A percentile compares a stretch with the other conserved stretches of the same genome.
Evolutionary conservation across 2,888 invertebrate genomes (phyloP).

Genomic region (Watsonalla binaria): DNA sequence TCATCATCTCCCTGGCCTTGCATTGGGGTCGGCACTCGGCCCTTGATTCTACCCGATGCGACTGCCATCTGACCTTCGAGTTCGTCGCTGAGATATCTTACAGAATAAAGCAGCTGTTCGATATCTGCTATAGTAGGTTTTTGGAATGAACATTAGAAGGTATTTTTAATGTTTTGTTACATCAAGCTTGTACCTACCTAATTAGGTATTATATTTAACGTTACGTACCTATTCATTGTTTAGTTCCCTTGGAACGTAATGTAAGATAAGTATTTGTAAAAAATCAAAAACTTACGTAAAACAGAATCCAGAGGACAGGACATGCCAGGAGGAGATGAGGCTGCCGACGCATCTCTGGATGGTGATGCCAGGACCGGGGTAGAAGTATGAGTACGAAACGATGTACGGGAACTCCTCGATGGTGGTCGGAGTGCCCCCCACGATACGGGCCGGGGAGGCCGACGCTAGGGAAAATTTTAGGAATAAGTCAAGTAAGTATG

Average conservation of each 20-base stretch:
- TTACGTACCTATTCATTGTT: too few relatives aligned
- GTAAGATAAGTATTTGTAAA: neutral
- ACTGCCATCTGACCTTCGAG: too few relatives aligned
- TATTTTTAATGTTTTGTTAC: neutral
- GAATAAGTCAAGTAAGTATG: neutral
- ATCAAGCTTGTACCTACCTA: too few relatives aligned
- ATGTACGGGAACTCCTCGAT: slow-evolving; percentile 47
- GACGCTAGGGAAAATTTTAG: slow-evolving; percentile 22
- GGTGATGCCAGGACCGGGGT: slow-evolving; percentile 36
- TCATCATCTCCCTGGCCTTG: too few relatives aligned
- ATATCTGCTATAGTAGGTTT: too few relatives aligned
- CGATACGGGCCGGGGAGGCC: slow-evolving; percentile 37
- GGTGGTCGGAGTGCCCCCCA: slow-evolving; percentile 41
- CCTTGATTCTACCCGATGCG: too few relatives aligned
- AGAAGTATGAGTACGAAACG: slow-evolving; percentile 35
- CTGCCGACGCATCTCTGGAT: slow-evolving; percentile 53
- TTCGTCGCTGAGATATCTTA: too few relatives aligned
- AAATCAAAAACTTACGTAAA: slow-evolving; percentile 38
- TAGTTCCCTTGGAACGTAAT: too few relatives aligned
- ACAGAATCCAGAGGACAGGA: slow-evolving; percentile 43
- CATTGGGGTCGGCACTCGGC: too few relatives aligned
- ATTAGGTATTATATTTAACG: too few relatives aligned
- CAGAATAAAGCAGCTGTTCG: too few relatives aligned
- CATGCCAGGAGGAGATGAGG: slow-evolving; percentile 53
- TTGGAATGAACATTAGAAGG: too few relatives aligned